Base-by-base conservation (phyloP, 2,888 invertebrate genomes). In the Ametastegia equiseti region DNA sequence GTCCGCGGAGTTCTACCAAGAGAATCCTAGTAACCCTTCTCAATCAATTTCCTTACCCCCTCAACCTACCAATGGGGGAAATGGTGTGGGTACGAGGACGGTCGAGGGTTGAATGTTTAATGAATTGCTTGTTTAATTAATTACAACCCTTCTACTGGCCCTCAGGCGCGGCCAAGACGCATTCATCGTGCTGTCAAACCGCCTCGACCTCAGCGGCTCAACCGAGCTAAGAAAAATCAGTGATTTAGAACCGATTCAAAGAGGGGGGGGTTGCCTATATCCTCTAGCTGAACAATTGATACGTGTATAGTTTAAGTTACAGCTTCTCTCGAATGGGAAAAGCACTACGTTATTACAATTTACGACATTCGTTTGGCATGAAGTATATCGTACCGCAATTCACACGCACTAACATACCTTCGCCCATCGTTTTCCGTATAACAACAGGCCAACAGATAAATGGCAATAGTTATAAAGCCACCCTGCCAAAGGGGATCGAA, bases 111-210 rank as follows among this genome's bases (percentile, higher is more conserved):
- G 89, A 89, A 89, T 89, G 88, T 93, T 94, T 95, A 95, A 95
- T 95, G 95, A 95, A 95, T 95, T 95, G 94, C 94, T 94, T 94
- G 94, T 94, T 94, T 95, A 95, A 95, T 95, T 95, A 95, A 95
- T 95, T 94, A 94, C 92, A 90, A 92, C 92, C 92, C 92, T 88
- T 86, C 86, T 86, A 86, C 86, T 84, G 85, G 86, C 86, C 86
- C 85, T 84, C 83, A 83, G 85, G 84, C 82, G 82, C 81, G 83
- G 83, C 86, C 84, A 88, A 88, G 88, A 87, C 87, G 87, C 88
- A 87, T 88, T 87, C 87, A 88, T 86, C 86, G 86, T 87, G 83
- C 83, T 83, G 87, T 87, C 88, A 84, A 86, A 85, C 65, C 77
- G 54, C 75, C 77, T 67, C 75, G 27, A 36, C 73, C 75, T 54